Percentiles rank a stretch among this genome's conserved stretches.
These are phyloP conservation scores for Characodon lateralis DNA, from an alignment of 2,797 vertebrate genomes.

Conservation along the genomic window DNA sequence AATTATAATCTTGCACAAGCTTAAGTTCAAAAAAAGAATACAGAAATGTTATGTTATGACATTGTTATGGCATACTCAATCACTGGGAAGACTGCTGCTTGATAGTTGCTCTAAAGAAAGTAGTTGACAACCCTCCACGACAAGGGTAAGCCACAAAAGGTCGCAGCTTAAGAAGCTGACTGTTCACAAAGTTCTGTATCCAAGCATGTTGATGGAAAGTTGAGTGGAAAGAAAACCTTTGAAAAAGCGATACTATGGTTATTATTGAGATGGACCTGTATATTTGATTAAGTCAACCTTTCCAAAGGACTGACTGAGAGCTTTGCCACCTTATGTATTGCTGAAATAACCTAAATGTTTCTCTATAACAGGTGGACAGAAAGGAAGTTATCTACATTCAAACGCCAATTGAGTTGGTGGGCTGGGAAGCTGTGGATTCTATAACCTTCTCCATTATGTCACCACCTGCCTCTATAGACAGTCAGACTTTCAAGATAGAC, in stretches of 20 bases:
- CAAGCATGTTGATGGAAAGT: background rate
- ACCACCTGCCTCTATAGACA: constrained; percentile 82
- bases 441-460: constrained; percentile 85
- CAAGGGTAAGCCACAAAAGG: background rate
- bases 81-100: too few species aligned
- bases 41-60: background rate
- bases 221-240: background rate
- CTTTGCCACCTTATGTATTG: constrained; percentile 6
- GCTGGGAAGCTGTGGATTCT: constrained; percentile 86
- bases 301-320: background rate
- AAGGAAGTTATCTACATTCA: constrained; percentile 85
- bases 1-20: background rate
- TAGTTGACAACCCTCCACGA: background rate
- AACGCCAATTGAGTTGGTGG: constrained; percentile 69
- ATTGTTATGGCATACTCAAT: background rate
- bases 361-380: constrained; percentile 82
- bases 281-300: constrained; percentile 1
- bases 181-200: too few species aligned
- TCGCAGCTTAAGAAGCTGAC: background rate
- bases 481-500: constrained; percentile 83
- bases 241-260: background rate
- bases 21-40: background rate
- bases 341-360: constrained; percentile 34
- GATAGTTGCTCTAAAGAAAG: too few species aligned
- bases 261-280: background rate